phyloP scores from a whole-genome alignment of 2,113 vertebrate species.

The Cavia porcellus region DNA sequence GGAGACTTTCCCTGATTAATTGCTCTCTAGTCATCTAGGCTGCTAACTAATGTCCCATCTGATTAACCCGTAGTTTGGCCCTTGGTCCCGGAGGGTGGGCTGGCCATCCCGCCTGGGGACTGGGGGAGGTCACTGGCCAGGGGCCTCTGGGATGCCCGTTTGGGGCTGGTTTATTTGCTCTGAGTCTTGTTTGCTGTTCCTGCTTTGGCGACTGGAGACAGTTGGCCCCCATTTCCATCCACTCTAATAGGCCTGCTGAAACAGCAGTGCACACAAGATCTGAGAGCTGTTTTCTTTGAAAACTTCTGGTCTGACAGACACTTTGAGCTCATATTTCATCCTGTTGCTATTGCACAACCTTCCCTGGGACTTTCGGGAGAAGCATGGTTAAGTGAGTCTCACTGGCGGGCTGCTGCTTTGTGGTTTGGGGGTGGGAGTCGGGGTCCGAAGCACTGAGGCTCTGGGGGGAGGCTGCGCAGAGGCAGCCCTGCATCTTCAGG shows the following conservation, averaged over 20 bases:
- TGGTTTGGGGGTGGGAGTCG: slow-evolving; percentile 87
- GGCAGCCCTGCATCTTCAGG: slow-evolving; percentile 94
- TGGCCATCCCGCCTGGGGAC: slow-evolving; percentile 75
- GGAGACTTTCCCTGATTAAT: slow-evolving; percentile 94
- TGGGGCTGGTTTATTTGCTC: slow-evolving; percentile 92
- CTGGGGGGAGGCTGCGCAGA: slow-evolving; percentile 90
- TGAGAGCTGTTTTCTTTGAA: slow-evolving; percentile 96
- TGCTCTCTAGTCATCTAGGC: slow-evolving; percentile 89
- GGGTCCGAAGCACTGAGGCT: slow-evolving; percentile 87
- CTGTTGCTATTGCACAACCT: slow-evolving; percentile 92
- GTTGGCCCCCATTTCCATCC: slow-evolving; percentile 91
- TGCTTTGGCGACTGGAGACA: slow-evolving; percentile 90
- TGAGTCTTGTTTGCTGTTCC: slow-evolving; percentile 92
- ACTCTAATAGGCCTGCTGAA: slow-evolving; percentile 88
- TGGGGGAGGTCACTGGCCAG: slow-evolving; percentile 86
- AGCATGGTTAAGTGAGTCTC: slow-evolving; percentile 85
- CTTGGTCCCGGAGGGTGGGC: slow-evolving; percentile 83
- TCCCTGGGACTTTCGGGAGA: slow-evolving; percentile 91
- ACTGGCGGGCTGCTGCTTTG: slow-evolving; percentile 88
- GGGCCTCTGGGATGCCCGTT: slow-evolving; percentile 85
- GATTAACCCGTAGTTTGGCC: slow-evolving; percentile 88
- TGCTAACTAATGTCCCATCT: slow-evolving; percentile 92
- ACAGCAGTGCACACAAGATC: slow-evolving; percentile 89
- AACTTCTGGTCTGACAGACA: slow-evolving; percentile 95
- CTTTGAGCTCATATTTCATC: slow-evolving; percentile 94